Percentiles rank a stretch among this genome's conserved stretches.
These are phyloP conservation scores for Himalopsyche kuldschensis DNA, from an alignment of 2,888 invertebrate genomes.

Conservation along the genomic window DNA sequence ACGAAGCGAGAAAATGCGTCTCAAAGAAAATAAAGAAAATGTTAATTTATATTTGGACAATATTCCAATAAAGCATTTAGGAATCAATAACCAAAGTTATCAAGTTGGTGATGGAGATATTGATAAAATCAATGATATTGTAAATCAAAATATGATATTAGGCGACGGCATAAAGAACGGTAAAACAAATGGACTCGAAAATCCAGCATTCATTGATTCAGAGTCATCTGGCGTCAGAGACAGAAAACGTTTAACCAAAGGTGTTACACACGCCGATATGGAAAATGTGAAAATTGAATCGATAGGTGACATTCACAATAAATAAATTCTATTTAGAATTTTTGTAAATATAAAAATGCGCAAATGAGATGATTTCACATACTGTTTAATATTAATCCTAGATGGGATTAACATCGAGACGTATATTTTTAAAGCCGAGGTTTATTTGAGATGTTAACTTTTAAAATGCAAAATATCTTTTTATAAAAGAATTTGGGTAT, in stretches of 20 bases:
- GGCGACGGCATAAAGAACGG: neutral
- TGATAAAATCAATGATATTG: slow-evolving; percentile 1
- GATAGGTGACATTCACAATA: neutral
- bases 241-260: neutral
- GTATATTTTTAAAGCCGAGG: no score
- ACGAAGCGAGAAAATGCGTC: slow-evolving; percentile 47
- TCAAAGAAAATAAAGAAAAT: slow-evolving; percentile 41
- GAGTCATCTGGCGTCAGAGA: slow-evolving; percentile 42
- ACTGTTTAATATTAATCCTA: no score
- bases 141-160: slow-evolving; percentile 11
- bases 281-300: neutral
- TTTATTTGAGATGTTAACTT: no score
- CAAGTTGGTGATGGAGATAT: slow-evolving; percentile 3
- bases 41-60: slow-evolving; percentile 40
- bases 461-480: no score
- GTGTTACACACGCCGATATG: neutral
- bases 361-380: no score
- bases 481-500: no score
- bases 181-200: slow-evolving; percentile 26
- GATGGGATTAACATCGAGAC: no score
- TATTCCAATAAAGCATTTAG: slow-evolving; percentile 37
- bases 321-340: neutral
- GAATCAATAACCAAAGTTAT: slow-evolving; percentile 7
- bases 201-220: slow-evolving; percentile 31
- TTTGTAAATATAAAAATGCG: no score